Conservation (phyloP, 1,140 invertebrate genomes). For the Bombus turneri region DNA sequence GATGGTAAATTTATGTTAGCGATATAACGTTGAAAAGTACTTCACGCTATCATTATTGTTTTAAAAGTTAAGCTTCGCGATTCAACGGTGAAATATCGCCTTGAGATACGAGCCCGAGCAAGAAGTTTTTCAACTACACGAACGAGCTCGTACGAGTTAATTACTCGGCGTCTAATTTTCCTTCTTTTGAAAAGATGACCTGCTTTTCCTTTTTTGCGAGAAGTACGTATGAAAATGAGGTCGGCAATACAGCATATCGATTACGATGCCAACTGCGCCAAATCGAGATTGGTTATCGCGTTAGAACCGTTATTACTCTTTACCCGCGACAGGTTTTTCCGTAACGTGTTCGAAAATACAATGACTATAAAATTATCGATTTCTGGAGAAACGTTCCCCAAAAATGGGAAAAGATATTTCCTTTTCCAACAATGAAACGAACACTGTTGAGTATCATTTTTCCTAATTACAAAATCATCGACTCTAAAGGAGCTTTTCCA, state of each 20-base stretch:
- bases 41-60: neutral
- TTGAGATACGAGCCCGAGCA: neutral
- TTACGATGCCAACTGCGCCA: constrained; percentile 36
- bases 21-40: no score
- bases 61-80: neutral
- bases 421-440: neutral
- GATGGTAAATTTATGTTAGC: no score
- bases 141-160: constrained; percentile 44
- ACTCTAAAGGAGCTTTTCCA: no score
- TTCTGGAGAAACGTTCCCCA: neutral
- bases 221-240: constrained; percentile 36
- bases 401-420: neutral
- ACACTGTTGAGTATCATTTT: no score
- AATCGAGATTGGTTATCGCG: constrained; percentile 40
- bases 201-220: constrained; percentile 43
- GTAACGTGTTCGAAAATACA: neutral
- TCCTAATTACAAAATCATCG: no score
- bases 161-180: constrained; percentile 47
- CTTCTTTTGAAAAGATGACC: constrained; percentile 50
- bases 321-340: neutral
- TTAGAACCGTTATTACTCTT: constrained; percentile 16
- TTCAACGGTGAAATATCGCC: neutral
- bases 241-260: constrained; percentile 58
- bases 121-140: neutral
- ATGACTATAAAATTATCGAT: neutral